Evolutionary conservation across 2,888 invertebrate genomes (phyloP), one percentile per base, ranked within the genome.

Genomic region (Heliconius hortense): DNA sequence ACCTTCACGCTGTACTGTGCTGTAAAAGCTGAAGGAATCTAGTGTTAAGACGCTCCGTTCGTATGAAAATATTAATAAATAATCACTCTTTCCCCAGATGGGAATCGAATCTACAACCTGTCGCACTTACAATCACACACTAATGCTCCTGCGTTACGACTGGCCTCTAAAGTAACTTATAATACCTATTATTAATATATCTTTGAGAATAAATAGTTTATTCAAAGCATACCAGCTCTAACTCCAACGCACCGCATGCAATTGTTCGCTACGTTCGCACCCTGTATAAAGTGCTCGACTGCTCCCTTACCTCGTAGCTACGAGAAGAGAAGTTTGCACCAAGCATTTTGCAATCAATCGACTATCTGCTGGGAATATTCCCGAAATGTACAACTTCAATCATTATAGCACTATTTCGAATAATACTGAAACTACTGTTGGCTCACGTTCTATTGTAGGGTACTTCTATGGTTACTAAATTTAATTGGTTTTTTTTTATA

Each of bases 291-390:
- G 60, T 62, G 71, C 4, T 26, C 62, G 39, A 60, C 39, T 56
- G 70, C 56, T 70, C 35, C 15, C 56, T 70, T 26, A 60, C 39
- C 60, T 71, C 43, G 60, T 7, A 39, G 60, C 71, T 28, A 43
- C 18, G 48, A 48, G 21, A 39, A 60, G 26, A 11, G 39, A 60
- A 71, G 71, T 71, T 71, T 71, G 43, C 59, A 62, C 26, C 71
- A 71, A 71, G 71, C 71, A 71, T 71, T n/a, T 71, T 43, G 62
- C 71, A 71, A 71, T 71, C 71, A 62, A 43, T 71, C 59, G 39
- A 71, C 71, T 43, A 43, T 60, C 43, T 39, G 53, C 62, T 4
- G 64, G 59, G 35, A 75, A 43, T 71, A 75, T 71, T 75, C 70
- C 64, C 26, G 60, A 62, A 71, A 43, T 71, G 60, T 62, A 71